Conservation (phyloP, 2,113 vertebrate genomes). For the Chaetops frenatus region DNA sequence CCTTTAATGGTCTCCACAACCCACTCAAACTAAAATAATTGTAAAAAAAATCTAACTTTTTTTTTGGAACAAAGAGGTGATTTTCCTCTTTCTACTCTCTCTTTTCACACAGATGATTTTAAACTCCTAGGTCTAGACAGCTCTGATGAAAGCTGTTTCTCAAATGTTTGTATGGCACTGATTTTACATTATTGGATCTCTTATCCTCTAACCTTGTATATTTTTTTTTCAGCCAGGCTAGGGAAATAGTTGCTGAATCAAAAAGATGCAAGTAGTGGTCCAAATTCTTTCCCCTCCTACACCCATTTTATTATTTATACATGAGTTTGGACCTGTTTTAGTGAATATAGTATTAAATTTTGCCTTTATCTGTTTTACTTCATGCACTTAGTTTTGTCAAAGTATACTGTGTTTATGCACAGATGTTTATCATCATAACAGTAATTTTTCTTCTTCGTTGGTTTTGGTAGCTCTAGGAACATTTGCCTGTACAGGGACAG, state of each 20-base stretch:
- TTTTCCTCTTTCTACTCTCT: constrained; percentile 12
- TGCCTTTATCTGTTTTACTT: neutral
- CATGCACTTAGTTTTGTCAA: neutral
- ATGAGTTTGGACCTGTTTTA: neutral
- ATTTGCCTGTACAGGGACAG: neutral
- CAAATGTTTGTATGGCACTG: neutral
- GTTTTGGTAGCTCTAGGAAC: neutral
- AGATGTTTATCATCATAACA: neutral
- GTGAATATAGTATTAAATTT: neutral
- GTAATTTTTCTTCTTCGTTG: neutral
- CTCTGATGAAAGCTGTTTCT: neutral
- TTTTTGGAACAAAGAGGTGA: neutral
- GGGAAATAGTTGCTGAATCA: neutral
- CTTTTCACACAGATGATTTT: neutral
- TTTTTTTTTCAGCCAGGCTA: neutral
- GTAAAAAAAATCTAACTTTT: constrained; percentile 4
- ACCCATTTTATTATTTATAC: neutral
- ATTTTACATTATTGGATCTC: neutral
- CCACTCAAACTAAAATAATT: constrained; percentile 34
- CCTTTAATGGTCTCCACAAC: constrained; percentile 4
- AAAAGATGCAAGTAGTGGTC: neutral
- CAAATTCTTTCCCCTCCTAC: neutral
- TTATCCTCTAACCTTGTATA: neutral
- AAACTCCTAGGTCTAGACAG: neutral
- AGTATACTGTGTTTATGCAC: neutral